Percentiles rank a stretch among this genome's conserved stretches.
Evolutionary conservation across 2,797 vertebrate species (phyloP).

Genomic region (Myoxocephalus aenaeus): DNA sequence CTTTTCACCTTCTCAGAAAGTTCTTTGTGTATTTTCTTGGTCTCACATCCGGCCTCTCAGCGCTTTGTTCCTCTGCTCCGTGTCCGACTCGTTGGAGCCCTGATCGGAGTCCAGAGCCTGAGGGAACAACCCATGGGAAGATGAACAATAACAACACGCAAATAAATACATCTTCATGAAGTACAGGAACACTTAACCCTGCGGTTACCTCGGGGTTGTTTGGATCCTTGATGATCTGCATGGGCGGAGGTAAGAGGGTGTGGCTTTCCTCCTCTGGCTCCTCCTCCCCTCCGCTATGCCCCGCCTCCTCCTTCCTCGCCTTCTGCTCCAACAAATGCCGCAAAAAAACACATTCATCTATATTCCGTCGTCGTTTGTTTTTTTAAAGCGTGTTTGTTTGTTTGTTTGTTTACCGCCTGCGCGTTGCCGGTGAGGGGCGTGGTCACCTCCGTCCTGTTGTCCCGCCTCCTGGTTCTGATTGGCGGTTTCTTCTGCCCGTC

Average conservation of each 20-base stretch:
- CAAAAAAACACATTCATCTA: not conserved
- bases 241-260: slow-evolving; percentile 91
- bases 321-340: slow-evolving; percentile 54
- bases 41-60: slow-evolving; percentile 96
- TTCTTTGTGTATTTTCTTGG: not conserved
- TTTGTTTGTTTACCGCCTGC: slow-evolving; percentile 65
- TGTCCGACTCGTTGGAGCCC: slow-evolving; percentile 92
- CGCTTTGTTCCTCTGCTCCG: slow-evolving; percentile 94
- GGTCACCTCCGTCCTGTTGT: slow-evolving; percentile 84
- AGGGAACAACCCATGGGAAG: too few species aligned
- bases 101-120: slow-evolving; percentile 89
- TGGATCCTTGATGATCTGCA: slow-evolving; percentile 96
- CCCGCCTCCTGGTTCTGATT: slow-evolving; percentile 87
- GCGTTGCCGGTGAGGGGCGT: slow-evolving; percentile 90
- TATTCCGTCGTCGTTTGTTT: not conserved
- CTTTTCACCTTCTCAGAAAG: too few species aligned
- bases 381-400: slow-evolving; percentile 59
- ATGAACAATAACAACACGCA: too few species aligned
- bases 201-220: slow-evolving; percentile 79
- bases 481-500: slow-evolving; percentile 91
- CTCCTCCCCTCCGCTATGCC: slow-evolving; percentile 91
- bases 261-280: slow-evolving; percentile 94
- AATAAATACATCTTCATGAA: too few species aligned
- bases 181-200: too few species aligned
- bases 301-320: slow-evolving; percentile 72